These are phyloP conservation scores for Mormyrus lacerda DNA, from an alignment of 2,113 vertebrate genomes.

Conservation along the genomic window DNA sequence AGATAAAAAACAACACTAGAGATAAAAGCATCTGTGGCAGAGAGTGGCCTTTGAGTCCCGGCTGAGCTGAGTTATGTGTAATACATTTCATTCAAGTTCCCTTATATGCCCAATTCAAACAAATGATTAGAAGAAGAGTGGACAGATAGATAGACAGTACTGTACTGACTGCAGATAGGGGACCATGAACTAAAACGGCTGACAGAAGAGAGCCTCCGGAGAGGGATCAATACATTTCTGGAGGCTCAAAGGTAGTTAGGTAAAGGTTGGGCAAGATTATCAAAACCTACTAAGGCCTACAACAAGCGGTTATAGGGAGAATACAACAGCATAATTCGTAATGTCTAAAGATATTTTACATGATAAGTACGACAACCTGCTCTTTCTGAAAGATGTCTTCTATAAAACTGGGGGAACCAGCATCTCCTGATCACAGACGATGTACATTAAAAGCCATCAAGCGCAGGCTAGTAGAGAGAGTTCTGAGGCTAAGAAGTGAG, in stretches of 20 bases:
- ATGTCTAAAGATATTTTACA: background rate
- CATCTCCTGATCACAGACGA: background rate
- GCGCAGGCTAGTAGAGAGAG: background rate
- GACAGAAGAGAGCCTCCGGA: background rate
- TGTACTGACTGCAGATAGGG: background rate
- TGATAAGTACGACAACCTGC: background rate
- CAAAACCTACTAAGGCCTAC: background rate
- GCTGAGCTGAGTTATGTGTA: background rate
- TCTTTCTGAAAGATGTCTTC: background rate
- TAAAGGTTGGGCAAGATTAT: background rate
- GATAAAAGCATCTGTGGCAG: background rate
- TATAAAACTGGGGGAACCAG: background rate
- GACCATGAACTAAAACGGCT: background rate
- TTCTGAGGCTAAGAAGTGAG: background rate
- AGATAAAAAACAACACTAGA: background rate
- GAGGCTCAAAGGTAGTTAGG: background rate
- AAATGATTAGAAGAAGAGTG: background rate
- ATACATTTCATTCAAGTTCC: background rate
- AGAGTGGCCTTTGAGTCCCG: background rate
- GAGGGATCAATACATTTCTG: background rate
- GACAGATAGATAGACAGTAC: background rate
- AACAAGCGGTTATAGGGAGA: background rate
- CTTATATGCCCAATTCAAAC: background rate
- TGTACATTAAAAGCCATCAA: background rate
- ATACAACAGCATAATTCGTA: background rate